These are phyloP conservation scores for Rhynchophorus ferrugineus DNA, from an alignment of 1,140 invertebrate genomes.

Conservation along the genomic window DNA sequence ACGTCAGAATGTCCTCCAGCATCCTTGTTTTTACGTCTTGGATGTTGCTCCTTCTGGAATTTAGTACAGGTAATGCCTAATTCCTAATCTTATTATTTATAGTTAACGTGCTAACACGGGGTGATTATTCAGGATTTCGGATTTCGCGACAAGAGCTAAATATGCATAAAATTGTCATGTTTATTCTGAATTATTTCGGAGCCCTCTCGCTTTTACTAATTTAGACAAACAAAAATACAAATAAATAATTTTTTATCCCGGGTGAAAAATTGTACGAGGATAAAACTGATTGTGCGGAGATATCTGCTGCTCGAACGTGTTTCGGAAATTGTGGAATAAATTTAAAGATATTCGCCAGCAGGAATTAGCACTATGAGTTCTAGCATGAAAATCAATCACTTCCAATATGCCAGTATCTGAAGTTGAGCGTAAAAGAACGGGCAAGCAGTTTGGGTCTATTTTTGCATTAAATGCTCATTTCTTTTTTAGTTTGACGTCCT, in stretches of 20 bases:
- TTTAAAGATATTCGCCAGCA: constrained; percentile 8
- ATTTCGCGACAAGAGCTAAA: constrained; percentile 14
- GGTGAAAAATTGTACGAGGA: too few relatives aligned
- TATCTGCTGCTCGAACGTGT: constrained; percentile 3
- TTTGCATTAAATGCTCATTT: constrained; percentile 3
- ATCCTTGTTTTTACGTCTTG: constrained; percentile 25
- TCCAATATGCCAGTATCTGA: constrained; percentile 12
- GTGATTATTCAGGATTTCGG: constrained; percentile 21
- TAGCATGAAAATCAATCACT: constrained; percentile 15
- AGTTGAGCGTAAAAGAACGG: constrained; percentile 13
- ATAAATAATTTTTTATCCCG: too few relatives aligned
- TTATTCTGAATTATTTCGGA: constrained; percentile 3
- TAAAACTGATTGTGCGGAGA: too few relatives aligned
- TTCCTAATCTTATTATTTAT: constrained; percentile 23
- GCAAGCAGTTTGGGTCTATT: constrained; percentile 2
- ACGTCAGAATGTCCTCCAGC: constrained; percentile 18
- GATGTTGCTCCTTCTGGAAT: constrained; percentile 28
- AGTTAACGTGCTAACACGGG: constrained; percentile 16
- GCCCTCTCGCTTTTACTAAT: too few relatives aligned
- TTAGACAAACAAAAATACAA: too few relatives aligned
- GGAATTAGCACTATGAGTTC: constrained; percentile 15
- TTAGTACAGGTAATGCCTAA: constrained; percentile 28
- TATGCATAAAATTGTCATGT: constrained; percentile 17
- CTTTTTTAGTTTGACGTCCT: not conserved
- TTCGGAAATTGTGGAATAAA: constrained; percentile 14